Evolutionary conservation across 2,113 vertebrate species (phyloP), one percentile per base, ranked within the genome.

Genomic region (Strigops habroptila): DNA sequence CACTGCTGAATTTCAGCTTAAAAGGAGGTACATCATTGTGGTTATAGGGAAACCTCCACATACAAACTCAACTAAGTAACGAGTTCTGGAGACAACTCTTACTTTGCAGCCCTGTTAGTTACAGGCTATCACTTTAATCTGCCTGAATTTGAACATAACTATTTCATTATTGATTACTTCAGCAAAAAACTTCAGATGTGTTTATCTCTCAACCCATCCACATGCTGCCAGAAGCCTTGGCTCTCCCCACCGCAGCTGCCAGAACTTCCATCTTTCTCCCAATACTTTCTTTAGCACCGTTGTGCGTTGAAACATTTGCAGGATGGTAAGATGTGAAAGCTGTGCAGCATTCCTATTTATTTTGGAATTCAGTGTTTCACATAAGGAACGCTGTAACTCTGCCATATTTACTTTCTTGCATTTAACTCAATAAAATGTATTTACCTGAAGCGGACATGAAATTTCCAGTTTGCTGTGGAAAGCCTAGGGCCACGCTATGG

Each of bases 341-440:
- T 75, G 7, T 68, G 86, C 48, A 91, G 81, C 91, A 31, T 82
- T 96, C 51, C 49, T 96, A 31, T 97, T 95, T 95, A 91, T 77
- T 93, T 95, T 97, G 87, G 94, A 95, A 76, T 88, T 57, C 25
- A 5, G 0, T 28, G 35, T 95, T 84, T 87, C 87, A 55, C 68
- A 82, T 63, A 87, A 27, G 91, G 70, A 93, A 57, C 1, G 1
- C 87, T 95, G 89, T 89, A 79, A 60, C 82, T 79, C 77, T 89
- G 91, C 94, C 87, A 59, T 93, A 90, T 95, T 97, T 95, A 90
- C 91, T 73, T 95, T 94, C 82, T 85, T 85, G 59, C 52, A 49
- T 95, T 92, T 87, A 79, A 91, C 90, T 92, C 80, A 92, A 39
- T 85, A 57, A 87, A 95, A 90, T 6, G 5, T 94, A 65, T 95